phyloP scores from a whole-genome alignment of 2,113 vertebrate genomes.

The Enhydra lutris region DNA sequence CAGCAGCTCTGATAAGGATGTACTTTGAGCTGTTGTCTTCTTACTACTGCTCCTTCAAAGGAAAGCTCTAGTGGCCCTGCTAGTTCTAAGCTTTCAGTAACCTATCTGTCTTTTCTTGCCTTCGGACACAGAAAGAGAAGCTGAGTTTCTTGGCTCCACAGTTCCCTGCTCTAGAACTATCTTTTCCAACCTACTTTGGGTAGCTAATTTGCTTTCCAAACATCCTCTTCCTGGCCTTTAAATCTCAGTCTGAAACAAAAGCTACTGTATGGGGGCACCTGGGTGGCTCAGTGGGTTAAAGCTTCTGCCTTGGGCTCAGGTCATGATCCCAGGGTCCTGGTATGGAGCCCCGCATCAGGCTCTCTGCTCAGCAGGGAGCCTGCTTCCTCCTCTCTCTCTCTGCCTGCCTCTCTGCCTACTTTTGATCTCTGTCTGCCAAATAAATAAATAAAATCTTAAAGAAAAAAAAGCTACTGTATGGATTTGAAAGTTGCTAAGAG shows the following conservation, averaged over 20 bases:
- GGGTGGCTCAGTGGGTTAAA: no score
- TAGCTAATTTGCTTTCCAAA: not conserved
- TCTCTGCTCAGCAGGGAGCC: no score
- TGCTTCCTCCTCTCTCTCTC: no score
- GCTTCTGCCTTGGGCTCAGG: no score
- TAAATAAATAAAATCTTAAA: no score
- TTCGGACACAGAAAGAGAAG: not conserved
- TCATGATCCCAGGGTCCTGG: no score
- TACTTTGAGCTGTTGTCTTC: not conserved
- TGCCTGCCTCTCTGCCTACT: no score
- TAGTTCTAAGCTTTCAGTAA: not conserved
- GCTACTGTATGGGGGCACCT: not conserved
- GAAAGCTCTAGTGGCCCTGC: not conserved
- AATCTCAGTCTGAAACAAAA: not conserved
- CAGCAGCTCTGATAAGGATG: not conserved
- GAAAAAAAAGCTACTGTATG: not conserved
- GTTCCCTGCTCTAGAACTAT: not conserved
- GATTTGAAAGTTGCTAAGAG: not conserved
- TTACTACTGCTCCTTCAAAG: not conserved
- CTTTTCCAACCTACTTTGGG: not conserved
- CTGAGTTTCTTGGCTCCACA: not conserved
- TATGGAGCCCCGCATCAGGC: fast-evolving
- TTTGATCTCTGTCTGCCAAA: no score
- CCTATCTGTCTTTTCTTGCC: not conserved
- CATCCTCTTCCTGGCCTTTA: not conserved